Conservation (phyloP, 1,140 invertebrate species). For the Pectinophora gossypiella region DNA sequence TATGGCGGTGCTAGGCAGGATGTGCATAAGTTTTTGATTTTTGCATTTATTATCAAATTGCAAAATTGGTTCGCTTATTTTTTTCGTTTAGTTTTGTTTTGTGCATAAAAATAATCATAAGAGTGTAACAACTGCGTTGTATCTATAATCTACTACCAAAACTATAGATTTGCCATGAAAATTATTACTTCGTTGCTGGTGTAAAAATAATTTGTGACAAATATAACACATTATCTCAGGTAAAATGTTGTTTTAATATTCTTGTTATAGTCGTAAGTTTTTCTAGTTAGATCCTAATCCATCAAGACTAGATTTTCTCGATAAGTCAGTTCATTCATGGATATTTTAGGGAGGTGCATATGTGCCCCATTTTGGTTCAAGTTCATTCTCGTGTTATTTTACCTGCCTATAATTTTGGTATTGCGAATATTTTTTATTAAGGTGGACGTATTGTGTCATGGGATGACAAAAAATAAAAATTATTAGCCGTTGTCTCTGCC, state of each 20-base stretch:
- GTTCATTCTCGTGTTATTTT: constrained; percentile 48
- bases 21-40: constrained; percentile 66
- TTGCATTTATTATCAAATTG: constrained; percentile 49
- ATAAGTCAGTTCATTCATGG: not conserved
- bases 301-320: too few relatives aligned
- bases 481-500: not conserved
- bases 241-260: constrained; percentile 53
- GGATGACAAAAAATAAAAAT: too few relatives aligned
- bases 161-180: constrained; percentile 61
- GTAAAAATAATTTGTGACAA: constrained; percentile 74
- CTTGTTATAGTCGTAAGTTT: too few relatives aligned
- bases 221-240: constrained; percentile 65
- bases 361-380: constrained; percentile 44
- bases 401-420: not conserved
- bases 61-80: constrained; percentile 20
- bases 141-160: constrained; percentile 15
- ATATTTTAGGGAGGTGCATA: not conserved
- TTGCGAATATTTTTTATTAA: too few relatives aligned
- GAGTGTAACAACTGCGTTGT: not conserved
- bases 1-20: constrained; percentile 71
- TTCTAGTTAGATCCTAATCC: too few relatives aligned
- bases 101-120: constrained; percentile 6
- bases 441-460: too few relatives aligned
- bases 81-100: constrained; percentile 12
- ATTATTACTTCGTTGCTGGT: constrained; percentile 70